Base-by-base conservation (phyloP, 1,140 invertebrate genomes). In the Apis cerana region DNA sequence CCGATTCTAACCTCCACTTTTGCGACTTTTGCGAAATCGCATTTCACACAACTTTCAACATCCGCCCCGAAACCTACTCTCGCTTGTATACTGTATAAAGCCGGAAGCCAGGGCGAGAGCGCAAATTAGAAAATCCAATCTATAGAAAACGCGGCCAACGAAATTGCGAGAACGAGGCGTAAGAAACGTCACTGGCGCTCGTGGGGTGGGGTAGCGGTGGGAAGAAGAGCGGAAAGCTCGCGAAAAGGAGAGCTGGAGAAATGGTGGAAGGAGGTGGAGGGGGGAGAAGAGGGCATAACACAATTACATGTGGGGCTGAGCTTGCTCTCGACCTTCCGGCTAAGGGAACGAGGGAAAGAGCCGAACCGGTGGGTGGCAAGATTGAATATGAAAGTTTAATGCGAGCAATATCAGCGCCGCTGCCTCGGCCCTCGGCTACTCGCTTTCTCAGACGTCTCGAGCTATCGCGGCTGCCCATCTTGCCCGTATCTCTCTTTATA, bases 341-440 rank as follows among this genome's bases (percentile, higher is more conserved):
- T 79, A 82, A 64, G 68, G 79, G 27, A 74, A 68, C 62, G 76
- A 62, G 70, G 59, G 75, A 79, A 67, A 82, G 81, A 84, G 77
- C 85, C 90, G 78, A 90, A 90, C 33, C 85, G 89, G 78, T 91
- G 90, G 91, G 90, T 91, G 91, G 90, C 89, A 92, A 92, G 91
- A 92, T 92, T 92, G 91, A 92, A 92, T 92, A 92, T 92, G 91
- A 92, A 92, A 92, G 91, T 92, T 92, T 92, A 92, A 92, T 92
- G 91, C 90, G 90, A 91, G 91, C 91, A 92, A 92, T 92, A 92
- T 92, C 90, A 92, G 86, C 89, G 89, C 85, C 87, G 87, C 87
- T 90, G 87, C 83, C 82, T 82, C 85, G 86, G 59, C 85, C 85
- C 85, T 83, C 87, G 85, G 82, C 89, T 74, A 85, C 89, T 90